Evolutionary conservation across 2,888 invertebrate genomes (phyloP), one percentile per base, ranked within the genome.

Genomic region (Cheilosia vernalis): DNA sequence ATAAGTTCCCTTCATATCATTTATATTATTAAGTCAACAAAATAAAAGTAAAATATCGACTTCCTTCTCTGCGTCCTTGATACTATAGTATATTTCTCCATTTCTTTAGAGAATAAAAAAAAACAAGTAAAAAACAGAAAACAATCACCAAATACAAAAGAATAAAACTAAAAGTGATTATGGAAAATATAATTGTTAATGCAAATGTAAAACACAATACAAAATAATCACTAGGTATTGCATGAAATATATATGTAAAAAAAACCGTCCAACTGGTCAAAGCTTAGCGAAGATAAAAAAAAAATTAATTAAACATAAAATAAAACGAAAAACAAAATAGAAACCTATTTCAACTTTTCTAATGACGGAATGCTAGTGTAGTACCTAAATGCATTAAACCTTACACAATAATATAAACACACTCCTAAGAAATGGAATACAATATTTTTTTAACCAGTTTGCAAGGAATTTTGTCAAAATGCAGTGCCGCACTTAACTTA

Each of bases 201-300:
- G 30, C 47, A 63, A 63, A 63, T 63, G 47, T 47, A 15, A 42
- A 24, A 60, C 24, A 42, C 4, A n/a, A 40, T 15, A 1, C n/a
- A n/a, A 60, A 24, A 33, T 19, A 13, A 33, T n/a, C 19, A 58
- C 9, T 4, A 60, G n/a, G 17, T 51, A 51, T 51, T 47, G 60
- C 42, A 60, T 27, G 19, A 60, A 40, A 40, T 24, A 60, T 42
- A 61, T 27, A 44, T 21, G 40, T 21, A 58, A 40, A 63, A 63
- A 53, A 74, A 74, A 64, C 73, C 73, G 73, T 74, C 74, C 74
- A 74, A 74, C 74, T 64, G 74, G 74, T 74, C 64, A 74, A 74
- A 74, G 64, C 64, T 56, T 74, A 74, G 56, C 49, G 42, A 58
- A 47, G 33, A 55, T 42, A 69, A 55, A 40, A 58, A 55, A 40